Conservation (phyloP, 2,797 vertebrate species). For the Clarias fuscus region DNA sequence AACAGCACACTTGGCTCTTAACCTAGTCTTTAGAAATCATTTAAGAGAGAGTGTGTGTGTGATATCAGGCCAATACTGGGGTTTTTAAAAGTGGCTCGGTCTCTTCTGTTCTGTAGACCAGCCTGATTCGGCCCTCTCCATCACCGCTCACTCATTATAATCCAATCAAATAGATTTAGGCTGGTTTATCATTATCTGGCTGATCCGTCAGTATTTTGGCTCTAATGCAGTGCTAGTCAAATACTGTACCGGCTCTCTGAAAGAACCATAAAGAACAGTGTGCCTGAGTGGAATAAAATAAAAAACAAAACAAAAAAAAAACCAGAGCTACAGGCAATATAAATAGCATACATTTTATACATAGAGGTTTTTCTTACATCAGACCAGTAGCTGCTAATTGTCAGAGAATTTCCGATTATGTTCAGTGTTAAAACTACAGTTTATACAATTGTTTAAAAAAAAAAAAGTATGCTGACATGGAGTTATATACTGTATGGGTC, state of each 20-base stretch:
- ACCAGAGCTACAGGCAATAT: background rate
- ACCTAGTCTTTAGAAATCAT: slow-evolving; percentile 53
- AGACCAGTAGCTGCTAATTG: background rate
- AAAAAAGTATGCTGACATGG: slow-evolving; percentile 9
- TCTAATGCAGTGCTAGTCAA: slow-evolving; percentile 13
- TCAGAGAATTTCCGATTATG: background rate
- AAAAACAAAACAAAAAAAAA: no score
- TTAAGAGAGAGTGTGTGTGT: slow-evolving; percentile 46
- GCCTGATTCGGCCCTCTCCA: slow-evolving; percentile 9
- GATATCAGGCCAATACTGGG: slow-evolving; percentile 51
- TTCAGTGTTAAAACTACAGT: slow-evolving; percentile 1
- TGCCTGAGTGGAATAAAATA: background rate
- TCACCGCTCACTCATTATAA: slow-evolving; percentile 47
- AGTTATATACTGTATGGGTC: slow-evolving; percentile 25
- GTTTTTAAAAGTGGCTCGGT: slow-evolving; percentile 38
- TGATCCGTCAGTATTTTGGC: slow-evolving; percentile 34
- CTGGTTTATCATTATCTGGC: slow-evolving; percentile 22
- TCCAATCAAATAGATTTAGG: slow-evolving; percentile 42
- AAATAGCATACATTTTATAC: background rate
- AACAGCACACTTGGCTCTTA: slow-evolving; percentile 43
- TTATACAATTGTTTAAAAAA: background rate
- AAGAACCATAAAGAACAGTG: slow-evolving; percentile 19
- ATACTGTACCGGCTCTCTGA: slow-evolving; percentile 20
- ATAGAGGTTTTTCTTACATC: background rate
- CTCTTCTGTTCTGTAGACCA: slow-evolving; percentile 30